These are phyloP conservation scores for Spialia ferax DNA, from an alignment of 2,888 invertebrate genomes.

Conservation along the genomic window DNA sequence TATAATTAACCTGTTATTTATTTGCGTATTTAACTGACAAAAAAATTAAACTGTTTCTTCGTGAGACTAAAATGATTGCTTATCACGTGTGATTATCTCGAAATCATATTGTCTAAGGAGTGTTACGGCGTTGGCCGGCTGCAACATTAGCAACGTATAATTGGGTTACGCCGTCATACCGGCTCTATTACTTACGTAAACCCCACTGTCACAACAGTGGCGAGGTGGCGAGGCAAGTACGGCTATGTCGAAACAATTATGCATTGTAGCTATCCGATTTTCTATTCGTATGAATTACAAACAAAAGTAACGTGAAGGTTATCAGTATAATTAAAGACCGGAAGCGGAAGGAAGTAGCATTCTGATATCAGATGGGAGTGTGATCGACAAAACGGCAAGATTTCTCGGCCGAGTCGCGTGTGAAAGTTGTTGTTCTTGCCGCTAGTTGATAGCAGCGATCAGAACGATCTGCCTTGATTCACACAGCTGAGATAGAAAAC, in stretches of 20 bases:
- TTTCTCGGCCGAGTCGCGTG: conserved; percentile 69
- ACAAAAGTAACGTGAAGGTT: conserved; percentile 38
- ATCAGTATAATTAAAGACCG: conserved; percentile 38
- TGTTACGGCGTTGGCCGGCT: conserved; percentile 45
- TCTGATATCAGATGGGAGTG: conserved; percentile 31
- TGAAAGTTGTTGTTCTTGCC: conserved; percentile 80
- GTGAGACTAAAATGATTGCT: conserved; percentile 5
- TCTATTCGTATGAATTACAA: conserved; percentile 42
- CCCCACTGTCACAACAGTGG: conserved; percentile 71
- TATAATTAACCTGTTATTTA: background rate
- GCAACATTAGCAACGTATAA: conserved; percentile 61
- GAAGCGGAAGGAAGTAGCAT: conserved; percentile 66
- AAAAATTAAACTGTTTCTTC: conserved; percentile 3
- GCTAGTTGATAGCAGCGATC: conserved; percentile 48
- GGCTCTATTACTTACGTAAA: conserved; percentile 74
- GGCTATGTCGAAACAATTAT: conserved; percentile 63
- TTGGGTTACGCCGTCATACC: conserved; percentile 68
- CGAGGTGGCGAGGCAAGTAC: conserved; percentile 53
- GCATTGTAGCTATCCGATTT: conserved; percentile 49
- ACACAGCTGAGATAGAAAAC: conserved; percentile 27
- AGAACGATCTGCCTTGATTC: conserved; percentile 27
- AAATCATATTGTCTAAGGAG: conserved; percentile 35
- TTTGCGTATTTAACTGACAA: background rate
- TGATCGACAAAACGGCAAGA: conserved; percentile 54
- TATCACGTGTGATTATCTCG: conserved; percentile 37